These are phyloP conservation scores for Chlorodrepanis virens DNA, from an alignment of 2,113 vertebrate species.

Conservation along the genomic window DNA sequence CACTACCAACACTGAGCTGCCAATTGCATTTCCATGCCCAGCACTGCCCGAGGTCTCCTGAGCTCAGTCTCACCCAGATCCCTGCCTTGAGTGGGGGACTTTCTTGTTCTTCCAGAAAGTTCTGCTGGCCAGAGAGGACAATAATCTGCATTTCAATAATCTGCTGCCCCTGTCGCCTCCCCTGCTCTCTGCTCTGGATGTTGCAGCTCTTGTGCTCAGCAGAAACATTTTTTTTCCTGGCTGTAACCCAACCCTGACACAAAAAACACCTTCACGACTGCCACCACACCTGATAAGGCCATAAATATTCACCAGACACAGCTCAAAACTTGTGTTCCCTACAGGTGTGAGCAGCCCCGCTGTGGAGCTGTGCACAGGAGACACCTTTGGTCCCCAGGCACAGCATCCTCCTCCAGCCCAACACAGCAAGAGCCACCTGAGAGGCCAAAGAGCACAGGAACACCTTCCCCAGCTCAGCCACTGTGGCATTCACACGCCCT, in stretches of 20 bases:
- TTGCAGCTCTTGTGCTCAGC: neutral
- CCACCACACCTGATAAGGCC: neutral
- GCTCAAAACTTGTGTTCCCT: neutral
- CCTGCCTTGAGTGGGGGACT: neutral
- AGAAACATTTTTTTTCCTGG: neutral
- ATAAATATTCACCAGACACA: fast-evolving
- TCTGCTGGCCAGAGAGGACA: neutral
- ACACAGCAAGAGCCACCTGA: neutral
- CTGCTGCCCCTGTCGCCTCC: neutral
- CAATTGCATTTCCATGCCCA: neutral
- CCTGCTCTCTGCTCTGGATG: neutral
- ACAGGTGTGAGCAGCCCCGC: neutral
- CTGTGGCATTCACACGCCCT: no score
- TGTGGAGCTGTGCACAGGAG: neutral
- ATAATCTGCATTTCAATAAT: neutral
- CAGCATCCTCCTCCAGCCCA: neutral
- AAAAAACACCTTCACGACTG: neutral
- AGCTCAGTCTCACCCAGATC: neutral
- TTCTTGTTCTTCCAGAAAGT: neutral
- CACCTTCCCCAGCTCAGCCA: neutral
- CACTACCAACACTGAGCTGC: neutral
- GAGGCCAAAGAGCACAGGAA: neutral
- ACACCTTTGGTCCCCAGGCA: neutral
- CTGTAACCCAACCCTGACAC: fast-evolving
- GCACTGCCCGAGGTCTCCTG: fast-evolving